phyloP scores from a whole-genome alignment of 2,797 vertebrate species.

The Aselliscus stoliczkanus region DNA sequence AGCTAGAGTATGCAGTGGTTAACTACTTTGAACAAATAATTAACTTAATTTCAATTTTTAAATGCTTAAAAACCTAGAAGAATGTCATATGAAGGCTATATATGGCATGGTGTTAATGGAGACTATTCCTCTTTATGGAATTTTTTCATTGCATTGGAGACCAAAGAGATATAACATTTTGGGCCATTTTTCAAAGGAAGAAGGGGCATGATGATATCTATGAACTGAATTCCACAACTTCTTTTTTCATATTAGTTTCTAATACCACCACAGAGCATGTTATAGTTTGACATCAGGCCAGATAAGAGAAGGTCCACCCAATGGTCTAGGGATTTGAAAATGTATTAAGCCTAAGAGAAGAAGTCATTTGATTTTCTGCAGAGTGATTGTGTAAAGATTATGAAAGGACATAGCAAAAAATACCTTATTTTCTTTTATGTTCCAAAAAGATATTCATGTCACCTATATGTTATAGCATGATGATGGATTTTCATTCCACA shows the following conservation, averaged over 20 bases:
- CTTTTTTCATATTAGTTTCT: background rate
- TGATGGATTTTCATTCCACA: background rate
- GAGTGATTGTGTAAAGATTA: background rate
- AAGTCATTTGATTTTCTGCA: background rate
- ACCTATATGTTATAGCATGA: background rate
- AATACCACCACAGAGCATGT: background rate
- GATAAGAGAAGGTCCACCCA: background rate
- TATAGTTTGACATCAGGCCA: background rate
- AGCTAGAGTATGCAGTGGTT: background rate
- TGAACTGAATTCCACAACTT: background rate
- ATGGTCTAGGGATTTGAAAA: background rate
- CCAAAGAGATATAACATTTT: background rate
- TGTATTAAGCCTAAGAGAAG: background rate
- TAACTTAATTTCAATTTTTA: background rate
- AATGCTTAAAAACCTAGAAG: background rate
- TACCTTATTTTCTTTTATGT: background rate
- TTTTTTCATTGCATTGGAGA: background rate
- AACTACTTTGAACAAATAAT: background rate
- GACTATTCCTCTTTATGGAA: background rate
- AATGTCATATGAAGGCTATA: background rate
- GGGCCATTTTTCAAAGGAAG: background rate
- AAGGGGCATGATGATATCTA: background rate
- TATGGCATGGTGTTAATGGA: background rate
- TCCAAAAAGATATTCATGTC: background rate
- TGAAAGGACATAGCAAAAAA: background rate